Percentiles rank a stretch among this genome's conserved stretches.
Conservation (phyloP, 2,888 invertebrate genomes). For the Phorcus lineatus region DNA sequence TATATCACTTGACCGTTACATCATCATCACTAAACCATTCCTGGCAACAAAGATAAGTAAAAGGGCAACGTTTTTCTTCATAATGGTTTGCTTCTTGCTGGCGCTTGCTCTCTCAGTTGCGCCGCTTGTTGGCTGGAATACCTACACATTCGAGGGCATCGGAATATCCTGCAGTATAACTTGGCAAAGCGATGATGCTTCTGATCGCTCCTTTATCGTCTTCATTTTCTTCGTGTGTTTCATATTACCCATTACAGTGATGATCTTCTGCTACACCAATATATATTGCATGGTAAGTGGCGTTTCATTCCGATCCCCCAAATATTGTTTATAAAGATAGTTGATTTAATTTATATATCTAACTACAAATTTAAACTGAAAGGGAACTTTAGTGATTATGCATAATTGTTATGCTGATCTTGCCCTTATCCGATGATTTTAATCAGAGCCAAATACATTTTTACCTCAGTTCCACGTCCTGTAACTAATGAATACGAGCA, state of each 20-base stretch:
- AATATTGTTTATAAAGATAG: too few relatives aligned
- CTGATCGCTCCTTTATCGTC: slow-evolving; percentile 54
- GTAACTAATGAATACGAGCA: too few relatives aligned
- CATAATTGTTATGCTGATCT: too few relatives aligned
- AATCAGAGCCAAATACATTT: too few relatives aligned
- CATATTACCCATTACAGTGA: slow-evolving; percentile 53
- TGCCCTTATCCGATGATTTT: too few relatives aligned
- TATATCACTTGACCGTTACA: slow-evolving; percentile 57
- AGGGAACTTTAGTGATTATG: too few relatives aligned
- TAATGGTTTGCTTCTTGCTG: slow-evolving; percentile 44
- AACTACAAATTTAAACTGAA: too few relatives aligned
- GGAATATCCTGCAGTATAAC: slow-evolving; percentile 56
- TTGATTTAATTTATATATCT: too few relatives aligned
- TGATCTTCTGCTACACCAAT: slow-evolving; percentile 55
- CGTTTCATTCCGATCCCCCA: too few relatives aligned
- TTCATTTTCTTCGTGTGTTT: slow-evolving; percentile 60
- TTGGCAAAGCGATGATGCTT: slow-evolving; percentile 47
- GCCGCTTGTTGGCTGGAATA: slow-evolving; percentile 66
- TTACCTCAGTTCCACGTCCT: too few relatives aligned
- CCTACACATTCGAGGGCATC: slow-evolving; percentile 56
- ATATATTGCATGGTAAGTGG: slow-evolving; percentile 61
- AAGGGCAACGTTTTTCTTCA: slow-evolving; percentile 41
- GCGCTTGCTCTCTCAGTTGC: slow-evolving; percentile 58
- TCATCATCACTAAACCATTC: slow-evolving; percentile 56
- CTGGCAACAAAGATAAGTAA: slow-evolving; percentile 45